phyloP scores from a whole-genome alignment of 1,140 invertebrate genomes.

The Homarus americanus region DNA sequence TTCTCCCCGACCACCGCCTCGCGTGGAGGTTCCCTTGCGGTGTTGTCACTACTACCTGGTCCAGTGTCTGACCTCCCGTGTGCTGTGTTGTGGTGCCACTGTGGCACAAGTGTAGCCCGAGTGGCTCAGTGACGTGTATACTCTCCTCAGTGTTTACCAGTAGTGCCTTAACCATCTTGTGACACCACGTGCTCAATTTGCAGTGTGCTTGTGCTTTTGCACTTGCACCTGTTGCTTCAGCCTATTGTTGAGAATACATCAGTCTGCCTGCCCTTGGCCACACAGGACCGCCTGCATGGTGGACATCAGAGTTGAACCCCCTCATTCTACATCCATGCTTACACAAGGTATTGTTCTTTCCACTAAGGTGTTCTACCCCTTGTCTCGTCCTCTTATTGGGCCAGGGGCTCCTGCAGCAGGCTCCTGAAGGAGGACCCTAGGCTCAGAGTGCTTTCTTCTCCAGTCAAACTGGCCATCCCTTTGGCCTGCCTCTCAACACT shows the following conservation, averaged over 20 bases:
- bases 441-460: too few species aligned
- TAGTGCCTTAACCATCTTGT: conserved; percentile 17
- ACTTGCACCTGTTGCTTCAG: conserved; percentile 39
- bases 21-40: conserved; percentile 59
- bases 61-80: conserved; percentile 42
- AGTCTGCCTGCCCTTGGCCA: background rate
- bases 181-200: background rate
- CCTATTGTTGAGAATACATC: background rate
- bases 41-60: conserved; percentile 34
- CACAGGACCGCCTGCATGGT: conserved; percentile 57
- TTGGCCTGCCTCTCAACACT: too few species aligned
- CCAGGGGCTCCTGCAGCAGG: background rate
- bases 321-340: conserved; percentile 60
- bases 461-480: too few species aligned
- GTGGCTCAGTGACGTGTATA: conserved; percentile 52
- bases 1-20: conserved; percentile 65
- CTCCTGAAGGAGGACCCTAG: too few species aligned
- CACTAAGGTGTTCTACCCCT: too few species aligned
- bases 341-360: conserved; percentile 53
- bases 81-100: conserved; percentile 56
- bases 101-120: conserved; percentile 37
- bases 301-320: conserved; percentile 60
- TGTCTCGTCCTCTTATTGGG: background rate
- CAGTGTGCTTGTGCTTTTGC: conserved; percentile 10
- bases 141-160: conserved; percentile 18